phyloP scores from a whole-genome alignment of 2,113 vertebrate species.

The Megaceryle torquata region DNA sequence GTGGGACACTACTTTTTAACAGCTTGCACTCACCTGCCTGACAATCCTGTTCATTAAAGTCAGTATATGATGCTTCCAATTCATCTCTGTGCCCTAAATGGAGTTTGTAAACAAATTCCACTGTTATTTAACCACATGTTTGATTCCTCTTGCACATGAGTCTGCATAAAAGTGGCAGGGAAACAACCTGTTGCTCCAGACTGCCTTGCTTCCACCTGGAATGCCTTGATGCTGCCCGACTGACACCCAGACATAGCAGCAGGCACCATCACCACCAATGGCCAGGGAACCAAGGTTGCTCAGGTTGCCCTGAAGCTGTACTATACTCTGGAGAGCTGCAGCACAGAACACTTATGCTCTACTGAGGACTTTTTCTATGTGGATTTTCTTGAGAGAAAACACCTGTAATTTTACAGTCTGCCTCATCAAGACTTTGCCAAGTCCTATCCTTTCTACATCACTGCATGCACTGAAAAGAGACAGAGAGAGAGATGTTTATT shows the following conservation, averaged over 20 bases:
- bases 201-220: neutral
- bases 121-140: neutral
- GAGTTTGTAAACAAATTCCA: neutral
- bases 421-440: conserved; percentile 41
- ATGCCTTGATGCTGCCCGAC: neutral
- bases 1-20: neutral
- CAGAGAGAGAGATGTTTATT: neutral
- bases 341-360: neutral
- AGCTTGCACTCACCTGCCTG: neutral
- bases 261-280: neutral
- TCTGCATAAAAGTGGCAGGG: neutral
- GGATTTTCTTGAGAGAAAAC: neutral
- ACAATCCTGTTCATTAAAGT: neutral
- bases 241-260: neutral
- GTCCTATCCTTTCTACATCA: neutral
- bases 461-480: conserved; percentile 36
- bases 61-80: neutral
- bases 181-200: neutral
- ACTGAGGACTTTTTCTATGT: neutral
- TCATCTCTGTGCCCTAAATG: neutral
- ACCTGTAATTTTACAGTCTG: conserved; percentile 1
- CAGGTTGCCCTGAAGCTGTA: neutral
- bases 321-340: neutral
- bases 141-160: neutral
- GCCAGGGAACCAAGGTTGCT: neutral